Evolutionary conservation across 2,888 invertebrate genomes (phyloP), one percentile per base, ranked within the genome.

Genomic region (Callosobruchus maculatus): DNA sequence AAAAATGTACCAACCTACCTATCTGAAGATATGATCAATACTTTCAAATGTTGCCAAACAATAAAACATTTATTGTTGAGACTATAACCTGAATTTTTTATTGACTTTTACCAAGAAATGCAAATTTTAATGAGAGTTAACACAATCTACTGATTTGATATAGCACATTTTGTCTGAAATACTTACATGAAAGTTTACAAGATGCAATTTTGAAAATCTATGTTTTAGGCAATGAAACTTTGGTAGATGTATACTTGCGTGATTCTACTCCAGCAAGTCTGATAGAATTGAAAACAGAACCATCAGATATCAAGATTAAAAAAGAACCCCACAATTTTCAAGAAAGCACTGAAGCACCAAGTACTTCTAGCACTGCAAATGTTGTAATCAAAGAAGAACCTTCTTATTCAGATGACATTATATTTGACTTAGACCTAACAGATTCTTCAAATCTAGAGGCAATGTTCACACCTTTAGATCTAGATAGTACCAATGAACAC

Each of bases 181-280:
- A n/a, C n/a, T n/a, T n/a, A n/a, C n/a, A n/a, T n/a, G n/a, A n/a
- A n/a, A n/a, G n/a, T n/a, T 26, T 7, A 26, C 49, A 5, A 18
- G 49, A 49, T 49, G 13, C 49, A 49, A 18, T 7, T 13, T 49
- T 49, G 1, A 49, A 49, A 49, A 49, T 49, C 1, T 49, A 49
- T 49, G 18, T 86, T 88, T 20, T 86, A 92, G 95, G 96, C 68
- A 92, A 94, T 18, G 96, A 97, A 88, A 96, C 95, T 0, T 84
- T 93, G 13, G 90, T 93, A 0, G 93, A 94, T 81, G 90, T 94
- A 4, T 94, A 93, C 92, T 80, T 93, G 0, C 90, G 91, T 81
- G 82, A 84, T 72, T 77, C 67, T 71, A 75, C 20, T 5, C 76
- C 74, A 22, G 21, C 49, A 49, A 49, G 18, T 49, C 1, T 18